These are phyloP conservation scores for Mormoops blainvillei DNA, from an alignment of 2,113 vertebrate species.

Conservation along the genomic window DNA sequence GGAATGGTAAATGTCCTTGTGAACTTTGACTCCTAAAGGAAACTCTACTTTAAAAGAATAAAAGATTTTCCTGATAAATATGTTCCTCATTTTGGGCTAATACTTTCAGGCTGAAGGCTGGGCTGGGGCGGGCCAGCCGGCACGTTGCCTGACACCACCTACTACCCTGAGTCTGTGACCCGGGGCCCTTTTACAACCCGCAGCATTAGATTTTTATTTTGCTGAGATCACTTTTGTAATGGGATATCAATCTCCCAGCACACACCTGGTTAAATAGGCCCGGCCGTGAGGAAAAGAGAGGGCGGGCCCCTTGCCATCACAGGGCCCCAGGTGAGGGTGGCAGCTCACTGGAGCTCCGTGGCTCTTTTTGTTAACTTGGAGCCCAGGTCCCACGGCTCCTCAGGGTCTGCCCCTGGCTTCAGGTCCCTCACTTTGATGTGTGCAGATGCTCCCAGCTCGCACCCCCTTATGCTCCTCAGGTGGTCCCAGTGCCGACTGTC, in stretches of 20 bases:
- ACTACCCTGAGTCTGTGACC: constrained; percentile 23
- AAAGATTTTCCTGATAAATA: constrained; percentile 70
- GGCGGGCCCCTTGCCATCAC: neutral
- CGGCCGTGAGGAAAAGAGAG: constrained; percentile 18
- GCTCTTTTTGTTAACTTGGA: constrained; percentile 27
- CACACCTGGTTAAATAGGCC: constrained; percentile 36
- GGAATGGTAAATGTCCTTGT: constrained; percentile 67
- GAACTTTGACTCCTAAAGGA: constrained; percentile 74
- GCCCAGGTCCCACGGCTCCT: neutral
- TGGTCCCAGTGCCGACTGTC: neutral
- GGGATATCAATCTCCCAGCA: constrained; percentile 48
- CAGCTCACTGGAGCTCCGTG: neutral
- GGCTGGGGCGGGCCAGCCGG: neutral
- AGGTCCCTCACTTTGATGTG: neutral
- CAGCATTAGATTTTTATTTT: constrained; percentile 50
- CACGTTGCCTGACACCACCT: constrained; percentile 1
- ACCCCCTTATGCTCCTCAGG: fast-evolving
- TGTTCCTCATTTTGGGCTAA: constrained; percentile 65
- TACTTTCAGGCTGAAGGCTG: constrained; percentile 30
- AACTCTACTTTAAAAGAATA: constrained; percentile 70
- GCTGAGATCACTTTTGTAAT: constrained; percentile 48
- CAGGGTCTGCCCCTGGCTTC: neutral
- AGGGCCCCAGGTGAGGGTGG: neutral
- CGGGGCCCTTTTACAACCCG: neutral
- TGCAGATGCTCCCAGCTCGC: neutral